A percentile compares a stretch with the other conserved stretches of the same genome.
phyloP scores from a whole-genome alignment of 2,113 vertebrate genomes.

The Tyto alba region DNA sequence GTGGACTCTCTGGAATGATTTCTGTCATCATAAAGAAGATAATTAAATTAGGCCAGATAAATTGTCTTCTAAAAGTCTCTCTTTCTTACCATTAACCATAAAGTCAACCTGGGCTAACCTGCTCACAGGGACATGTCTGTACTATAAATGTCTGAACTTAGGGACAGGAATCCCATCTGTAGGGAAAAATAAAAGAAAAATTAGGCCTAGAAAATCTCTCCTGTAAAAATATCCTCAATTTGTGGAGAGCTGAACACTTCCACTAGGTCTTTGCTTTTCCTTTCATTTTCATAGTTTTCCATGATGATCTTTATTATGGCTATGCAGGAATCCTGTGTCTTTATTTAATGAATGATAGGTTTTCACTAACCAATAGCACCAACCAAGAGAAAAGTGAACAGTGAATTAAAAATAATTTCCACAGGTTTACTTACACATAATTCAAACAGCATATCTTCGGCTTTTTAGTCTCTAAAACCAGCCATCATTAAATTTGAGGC shows the following conservation, averaged over 20 bases:
- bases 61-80: background rate
- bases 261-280: background rate
- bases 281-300: background rate
- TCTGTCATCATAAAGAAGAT: background rate
- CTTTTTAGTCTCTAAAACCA: background rate
- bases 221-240: background rate
- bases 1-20: background rate
- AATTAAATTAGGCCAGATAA: background rate
- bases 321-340: background rate
- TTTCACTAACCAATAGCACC: background rate
- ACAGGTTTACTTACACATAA: background rate
- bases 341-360: background rate
- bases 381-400: background rate
- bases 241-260: background rate
- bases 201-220: background rate
- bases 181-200: background rate
- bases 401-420: background rate
- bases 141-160: background rate
- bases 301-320: background rate
- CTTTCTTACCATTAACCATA: background rate
- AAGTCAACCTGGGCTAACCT: background rate
- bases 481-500: background rate
- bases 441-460: background rate
- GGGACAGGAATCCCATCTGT: background rate
- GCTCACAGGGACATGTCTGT: background rate